Percentiles rank a stretch among this genome's conserved stretches.
Evolutionary conservation across 2,888 invertebrate genomes (phyloP).

Genomic region (Himalopsyche japonica): DNA sequence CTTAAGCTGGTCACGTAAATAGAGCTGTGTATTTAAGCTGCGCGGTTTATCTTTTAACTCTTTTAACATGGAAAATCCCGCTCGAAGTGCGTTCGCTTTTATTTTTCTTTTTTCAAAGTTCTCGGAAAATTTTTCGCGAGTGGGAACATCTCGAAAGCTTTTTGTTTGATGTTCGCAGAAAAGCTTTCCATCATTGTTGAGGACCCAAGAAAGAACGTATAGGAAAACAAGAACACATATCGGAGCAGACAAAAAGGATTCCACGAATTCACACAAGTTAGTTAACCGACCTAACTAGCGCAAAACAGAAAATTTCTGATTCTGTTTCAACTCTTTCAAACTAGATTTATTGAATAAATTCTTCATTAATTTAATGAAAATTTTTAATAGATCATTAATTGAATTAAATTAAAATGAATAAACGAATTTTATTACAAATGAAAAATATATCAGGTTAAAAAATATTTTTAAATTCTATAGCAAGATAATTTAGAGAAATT

Average conservation of each 20-base stretch:
- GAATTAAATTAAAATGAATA: no score
- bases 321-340: no score
- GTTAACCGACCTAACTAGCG: no score
- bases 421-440: no score
- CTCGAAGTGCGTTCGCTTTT: conserved; percentile 36
- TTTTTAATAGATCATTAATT: no score
- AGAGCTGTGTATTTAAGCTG: conserved; percentile 40
- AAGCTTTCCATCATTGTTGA: background rate
- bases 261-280: no score
- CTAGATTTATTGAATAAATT: no score
- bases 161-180: conserved; percentile 10
- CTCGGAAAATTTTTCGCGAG: background rate
- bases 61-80: conserved; percentile 34
- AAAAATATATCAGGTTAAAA: no score
- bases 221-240: background rate
- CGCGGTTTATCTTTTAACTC: conserved; percentile 41
- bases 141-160: conserved; percentile 2
- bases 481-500: no score
- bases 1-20: conserved; percentile 37
- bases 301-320: no score
- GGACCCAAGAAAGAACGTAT: background rate
- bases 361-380: no score
- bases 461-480: no score
- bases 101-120: conserved; percentile 31
- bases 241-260: background rate